phyloP scores from a whole-genome alignment of 2,888 invertebrate species.

The Nebria salina region DNA sequence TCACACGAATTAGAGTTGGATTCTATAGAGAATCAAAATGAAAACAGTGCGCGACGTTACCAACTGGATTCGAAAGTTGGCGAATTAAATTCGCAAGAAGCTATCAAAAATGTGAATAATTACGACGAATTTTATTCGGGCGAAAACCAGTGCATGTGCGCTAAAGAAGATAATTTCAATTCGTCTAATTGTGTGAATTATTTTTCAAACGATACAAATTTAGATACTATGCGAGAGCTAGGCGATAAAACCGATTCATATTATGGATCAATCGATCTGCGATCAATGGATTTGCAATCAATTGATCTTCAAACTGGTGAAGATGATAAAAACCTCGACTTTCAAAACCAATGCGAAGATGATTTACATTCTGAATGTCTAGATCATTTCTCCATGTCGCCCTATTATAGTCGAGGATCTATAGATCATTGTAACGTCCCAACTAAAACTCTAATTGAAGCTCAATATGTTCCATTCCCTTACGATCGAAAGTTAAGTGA shows the following conservation, averaged over 20 bases:
- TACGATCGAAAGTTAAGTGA: constrained; percentile 62
- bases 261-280: background rate
- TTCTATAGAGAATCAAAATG: background rate
- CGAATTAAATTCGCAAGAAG: background rate
- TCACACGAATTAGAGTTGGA: background rate
- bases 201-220: background rate
- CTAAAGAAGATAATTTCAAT: background rate
- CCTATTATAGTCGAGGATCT: constrained; percentile 55
- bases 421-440: constrained; percentile 60
- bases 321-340: constrained; percentile 11
- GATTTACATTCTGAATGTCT: constrained; percentile 26
- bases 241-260: background rate
- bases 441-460: constrained; percentile 67
- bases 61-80: background rate
- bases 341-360: constrained; percentile 45
- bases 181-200: background rate
- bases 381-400: constrained; percentile 13
- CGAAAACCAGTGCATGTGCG: background rate
- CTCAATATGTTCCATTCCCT: constrained; percentile 65
- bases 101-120: background rate
- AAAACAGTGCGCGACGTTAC: background rate
- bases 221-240: background rate
- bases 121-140: background rate
- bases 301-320: constrained; percentile 49
- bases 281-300: constrained; percentile 17